Evolutionary conservation across 2,113 vertebrate genomes (phyloP), one percentile per base, ranked within the genome.

Genomic region (Callionymus lyra): DNA sequence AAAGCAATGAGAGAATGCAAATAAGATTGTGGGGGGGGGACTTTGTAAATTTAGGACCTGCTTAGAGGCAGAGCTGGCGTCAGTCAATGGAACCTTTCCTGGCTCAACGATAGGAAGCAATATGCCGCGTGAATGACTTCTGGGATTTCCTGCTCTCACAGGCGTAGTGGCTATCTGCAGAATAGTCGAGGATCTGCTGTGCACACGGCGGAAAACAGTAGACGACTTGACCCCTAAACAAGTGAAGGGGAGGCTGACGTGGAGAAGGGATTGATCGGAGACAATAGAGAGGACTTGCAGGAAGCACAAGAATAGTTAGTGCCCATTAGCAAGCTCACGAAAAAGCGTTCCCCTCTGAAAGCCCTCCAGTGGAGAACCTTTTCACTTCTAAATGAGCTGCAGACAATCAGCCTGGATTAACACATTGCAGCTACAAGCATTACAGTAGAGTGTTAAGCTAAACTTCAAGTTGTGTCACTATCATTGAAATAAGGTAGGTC

Each of bases 71-170:
- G 33, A 50, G 45, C 58, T 70, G 59, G 75, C 75, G 45, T 59
- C 66, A 52, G 77, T 66, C 76, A 67, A 41, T 56, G 63, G 44
- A 75, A 81, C 68, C 61, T 74, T 63, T 60, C 70, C 38, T 47
- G 47, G 44, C 50, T 62, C 56, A 50, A 50, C 53, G 59, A 82
- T 76, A 82, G 85, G 82, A 86, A 85, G 82, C 70, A 83, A 87
- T 86, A 80, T 68, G 76, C 63, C 13, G 55, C 41, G 41, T 73
- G 72, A 79, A 85, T 63, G 76, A 82, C 77, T 75, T 77, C 10
- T 76, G 72, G 82, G 81, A 87, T 82, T 85, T 87, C 85, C 85
- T 85, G 77, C 59, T 46, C 68, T 70, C 65, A 18, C 60, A 49
- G 46, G 40, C 71, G 63, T 54, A 55, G 79, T 65, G 68, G 75